Evolutionary conservation across 2,797 vertebrate genomes (phyloP), one percentile per base, ranked within the genome.

Genomic region (Geotrypetes seraphini): DNA sequence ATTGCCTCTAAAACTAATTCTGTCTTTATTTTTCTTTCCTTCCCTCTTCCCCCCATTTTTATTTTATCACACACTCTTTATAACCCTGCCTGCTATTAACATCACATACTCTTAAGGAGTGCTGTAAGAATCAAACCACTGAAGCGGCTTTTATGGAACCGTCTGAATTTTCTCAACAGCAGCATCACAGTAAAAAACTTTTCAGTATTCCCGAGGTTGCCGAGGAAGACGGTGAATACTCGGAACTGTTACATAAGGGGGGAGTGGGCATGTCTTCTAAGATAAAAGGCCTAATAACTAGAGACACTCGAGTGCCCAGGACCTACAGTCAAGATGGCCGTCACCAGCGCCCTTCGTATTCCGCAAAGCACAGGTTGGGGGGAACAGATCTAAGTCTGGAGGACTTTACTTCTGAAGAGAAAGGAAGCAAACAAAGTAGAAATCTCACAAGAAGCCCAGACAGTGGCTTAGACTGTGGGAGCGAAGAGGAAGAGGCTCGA

Each of bases 191-290:
- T 66, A 89, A 94, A 58, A 86, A 84, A 34, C 91, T 99, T 48
- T 93, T 90, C 84, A 97, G 92, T 86, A 97, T 97, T 63, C 93
- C 96, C 0, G 96, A 97, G 79, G 92, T 96, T 63, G 89, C 91
- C 0, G 92, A 97, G 83, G 96, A 99, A 60, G 90, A 93, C 16
- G 60, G 67, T 1, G 92, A 93, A 16, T 52, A 32, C 42, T 22
- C 55, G 0, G 62, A 75, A 12, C 26, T 51, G 34, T 53, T 65
- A 36, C 60, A 59, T 53, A 72, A 56, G 34, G 72, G 69, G 63
- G 63, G 54, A 35, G 33, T 48, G 43, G 66, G 73, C 47, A 34
- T 25, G 28, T 5, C 54, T 49, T 38, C 44, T 38, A 45, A 36
- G 52, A 60, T 53, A 48, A 30, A 43, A 36, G 47, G 37, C 25